Percentiles rank a stretch among this genome's conserved stretches.
Conservation (phyloP, 2,888 invertebrate genomes). For the Scrobipalpa costella region DNA sequence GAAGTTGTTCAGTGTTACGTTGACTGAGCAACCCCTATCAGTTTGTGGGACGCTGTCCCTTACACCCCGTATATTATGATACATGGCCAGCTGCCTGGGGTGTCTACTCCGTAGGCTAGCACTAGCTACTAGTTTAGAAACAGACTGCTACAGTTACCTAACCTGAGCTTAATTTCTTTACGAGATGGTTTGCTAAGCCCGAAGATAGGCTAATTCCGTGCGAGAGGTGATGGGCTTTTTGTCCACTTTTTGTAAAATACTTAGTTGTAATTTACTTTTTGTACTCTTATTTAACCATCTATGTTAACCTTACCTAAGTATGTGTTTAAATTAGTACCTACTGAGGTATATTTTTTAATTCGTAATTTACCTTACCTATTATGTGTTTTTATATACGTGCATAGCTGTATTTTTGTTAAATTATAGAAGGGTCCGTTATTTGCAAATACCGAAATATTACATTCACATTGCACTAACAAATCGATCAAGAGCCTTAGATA, state of each 20-base stretch:
- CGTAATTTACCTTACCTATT: no score
- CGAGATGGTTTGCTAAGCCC: constrained; percentile 13
- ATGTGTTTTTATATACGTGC: background rate
- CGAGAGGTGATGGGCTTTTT: constrained; percentile 42
- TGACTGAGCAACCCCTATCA: no score
- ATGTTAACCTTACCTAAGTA: background rate
- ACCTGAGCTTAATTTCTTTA: constrained; percentile 6
- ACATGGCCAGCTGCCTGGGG: background rate
- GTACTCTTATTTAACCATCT: background rate
- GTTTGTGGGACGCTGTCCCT: no score
- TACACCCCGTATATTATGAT: background rate
- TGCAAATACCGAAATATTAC: background rate
- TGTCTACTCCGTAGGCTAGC: background rate
- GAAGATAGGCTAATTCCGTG: constrained; percentile 36
- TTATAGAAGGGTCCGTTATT: background rate
- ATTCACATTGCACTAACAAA: background rate
- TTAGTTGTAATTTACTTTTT: background rate
- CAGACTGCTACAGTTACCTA: background rate
- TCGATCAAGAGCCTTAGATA: background rate
- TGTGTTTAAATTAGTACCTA: background rate
- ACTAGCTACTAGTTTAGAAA: background rate
- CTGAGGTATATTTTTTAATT: background rate
- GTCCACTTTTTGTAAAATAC: constrained; percentile 27
- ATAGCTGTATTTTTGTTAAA: background rate
- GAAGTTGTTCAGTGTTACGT: no score